These are phyloP conservation scores for Eutrigla gurnardus DNA, from an alignment of 2,797 vertebrate genomes.

Conservation along the genomic window DNA sequence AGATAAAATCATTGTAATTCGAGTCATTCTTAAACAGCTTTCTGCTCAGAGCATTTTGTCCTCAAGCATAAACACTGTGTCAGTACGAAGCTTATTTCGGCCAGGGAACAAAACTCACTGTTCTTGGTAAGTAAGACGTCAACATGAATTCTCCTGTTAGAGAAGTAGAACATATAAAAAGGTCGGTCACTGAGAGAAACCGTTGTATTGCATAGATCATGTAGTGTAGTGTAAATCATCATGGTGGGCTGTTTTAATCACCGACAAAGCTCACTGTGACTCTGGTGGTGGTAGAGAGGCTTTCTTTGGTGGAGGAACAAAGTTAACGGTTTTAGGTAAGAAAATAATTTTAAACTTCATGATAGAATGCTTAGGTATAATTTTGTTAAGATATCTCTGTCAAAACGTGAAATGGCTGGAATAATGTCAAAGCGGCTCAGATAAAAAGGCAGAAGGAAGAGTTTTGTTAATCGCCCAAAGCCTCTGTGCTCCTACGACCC, in stretches of 20 bases:
- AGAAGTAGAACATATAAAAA: not conserved
- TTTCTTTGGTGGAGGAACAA: slow-evolving; percentile 5
- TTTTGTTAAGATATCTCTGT: not conserved
- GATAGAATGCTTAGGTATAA: rapidly evolving
- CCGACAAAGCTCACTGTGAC: not conserved
- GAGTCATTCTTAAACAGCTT: no score
- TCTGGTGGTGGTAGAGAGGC: not conserved
- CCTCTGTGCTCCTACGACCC: slow-evolving; percentile 48
- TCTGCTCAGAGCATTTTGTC: no score
- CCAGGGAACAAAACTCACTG: not conserved
- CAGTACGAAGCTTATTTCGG: not conserved
- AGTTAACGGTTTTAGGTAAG: slow-evolving; percentile 9
- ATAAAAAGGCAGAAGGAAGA: slow-evolving; percentile 3
- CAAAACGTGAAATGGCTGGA: not conserved
- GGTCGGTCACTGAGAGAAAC: not conserved
- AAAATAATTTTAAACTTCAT: not conserved
- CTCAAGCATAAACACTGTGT: not conserved
- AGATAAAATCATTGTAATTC: no score
- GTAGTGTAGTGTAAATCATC: no score
- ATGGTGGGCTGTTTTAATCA: not conserved
- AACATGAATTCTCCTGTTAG: not conserved
- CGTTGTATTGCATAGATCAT: no score
- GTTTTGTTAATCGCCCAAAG: slow-evolving; percentile 34
- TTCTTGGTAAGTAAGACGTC: not conserved
- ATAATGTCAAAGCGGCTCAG: not conserved